Base-by-base conservation (phyloP, 2,888 invertebrate species). In the Caenorhabditis wallacei region DNA sequence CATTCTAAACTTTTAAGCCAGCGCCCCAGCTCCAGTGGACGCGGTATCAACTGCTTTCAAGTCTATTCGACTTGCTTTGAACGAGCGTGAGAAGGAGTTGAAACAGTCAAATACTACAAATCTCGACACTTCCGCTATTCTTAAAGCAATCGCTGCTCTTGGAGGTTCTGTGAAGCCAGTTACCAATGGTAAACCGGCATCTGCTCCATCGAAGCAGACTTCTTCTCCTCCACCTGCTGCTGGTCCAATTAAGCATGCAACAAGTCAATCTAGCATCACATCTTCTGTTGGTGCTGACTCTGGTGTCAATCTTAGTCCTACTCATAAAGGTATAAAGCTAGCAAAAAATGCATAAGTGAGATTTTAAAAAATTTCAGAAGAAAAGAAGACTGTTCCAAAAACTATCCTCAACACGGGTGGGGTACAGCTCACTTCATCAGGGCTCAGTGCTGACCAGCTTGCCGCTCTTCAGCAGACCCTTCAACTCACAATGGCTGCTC, bases 221-320 rank as follows among this genome's bases (percentile, higher is more conserved):
- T 35, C 82, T 66, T 82, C 81, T 70, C 69, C 69, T 63, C 80
- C 79, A 48, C 46, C 46, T 35, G 80, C 78, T 24, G 79, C 70
- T 30, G 83, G 81, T 16, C 80, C 72, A 11, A 89, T 88, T 68
- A 90, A 89, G 64, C 90, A 88, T 69, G 88, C 90, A 18, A 87
- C 86, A 51, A 90, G 90, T 68, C 90, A 90, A 57, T 88, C 88
- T 13, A 87, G 87, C 57, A 81, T 90, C 57, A 87, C 88, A 40
- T 90, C 90, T 71, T 89, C 89, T 4, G 87, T 89, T 24, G 89
- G 89, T 51, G 89, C 88, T 22, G 90, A 89, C 70, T 90, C 89
- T 26, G 90, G 90, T 40, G 85, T 90, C 26, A 90, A 88, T 59
- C 71, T 89, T 51, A 88, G 88, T 80, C 90, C 82, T 71, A 87